Evolutionary conservation across 1,140 invertebrate species (phyloP).

Genomic region (Caenorhabditis briggsae): DNA sequence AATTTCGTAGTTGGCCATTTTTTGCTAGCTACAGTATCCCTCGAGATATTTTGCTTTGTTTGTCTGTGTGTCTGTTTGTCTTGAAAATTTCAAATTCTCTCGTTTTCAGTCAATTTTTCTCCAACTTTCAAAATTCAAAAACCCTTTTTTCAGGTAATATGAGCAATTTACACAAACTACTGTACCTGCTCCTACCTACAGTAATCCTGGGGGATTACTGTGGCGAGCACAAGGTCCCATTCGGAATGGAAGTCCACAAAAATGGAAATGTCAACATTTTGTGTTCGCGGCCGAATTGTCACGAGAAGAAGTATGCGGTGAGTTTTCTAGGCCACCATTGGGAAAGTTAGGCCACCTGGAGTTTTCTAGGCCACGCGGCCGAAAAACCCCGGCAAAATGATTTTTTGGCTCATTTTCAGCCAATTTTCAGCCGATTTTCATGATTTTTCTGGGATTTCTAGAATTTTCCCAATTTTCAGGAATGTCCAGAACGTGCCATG

Average conservation of each 20-base stretch:
- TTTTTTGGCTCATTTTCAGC: neutral
- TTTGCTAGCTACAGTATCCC: too few species aligned
- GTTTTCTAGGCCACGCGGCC: neutral
- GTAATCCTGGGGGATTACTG: constrained; percentile 57
- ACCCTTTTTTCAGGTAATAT: neutral
- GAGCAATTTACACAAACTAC: neutral
- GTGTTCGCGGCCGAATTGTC: constrained; percentile 74
- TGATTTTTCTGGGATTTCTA: neutral
- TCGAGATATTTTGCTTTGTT: too few species aligned
- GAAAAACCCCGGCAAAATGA: neutral
- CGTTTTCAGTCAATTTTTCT: neutral
- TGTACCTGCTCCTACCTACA: neutral
- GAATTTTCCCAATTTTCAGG: constrained; percentile 61
- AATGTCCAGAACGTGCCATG: constrained; percentile 74
- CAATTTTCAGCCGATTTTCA: neutral
- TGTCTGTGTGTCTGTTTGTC: too few species aligned
- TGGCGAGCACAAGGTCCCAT: constrained; percentile 66
- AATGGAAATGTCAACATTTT: constrained; percentile 73
- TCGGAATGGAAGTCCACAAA: constrained; percentile 70
- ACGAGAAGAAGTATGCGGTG: constrained; percentile 76
- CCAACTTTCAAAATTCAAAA: neutral
- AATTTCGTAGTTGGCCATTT: too few species aligned
- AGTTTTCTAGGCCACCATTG: constrained; percentile 56
- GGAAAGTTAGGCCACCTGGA: neutral
- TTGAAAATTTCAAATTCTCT: neutral